Evolutionary conservation across 2,797 vertebrate genomes (phyloP), one percentile per base, ranked within the genome.

Genomic region (Podarcis siculus): DNA sequence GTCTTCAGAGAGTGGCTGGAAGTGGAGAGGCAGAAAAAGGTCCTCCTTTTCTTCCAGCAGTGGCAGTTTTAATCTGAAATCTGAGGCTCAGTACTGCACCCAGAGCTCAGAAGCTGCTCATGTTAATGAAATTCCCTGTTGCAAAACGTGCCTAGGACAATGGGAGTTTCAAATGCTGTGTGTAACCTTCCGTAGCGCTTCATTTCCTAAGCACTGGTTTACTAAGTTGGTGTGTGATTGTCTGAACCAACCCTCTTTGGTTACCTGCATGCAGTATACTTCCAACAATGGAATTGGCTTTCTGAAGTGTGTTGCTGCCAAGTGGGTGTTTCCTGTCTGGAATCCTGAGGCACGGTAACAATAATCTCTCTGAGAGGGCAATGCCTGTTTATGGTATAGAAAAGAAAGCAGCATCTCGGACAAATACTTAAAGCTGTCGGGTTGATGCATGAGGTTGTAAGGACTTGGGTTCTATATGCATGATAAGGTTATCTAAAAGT

Each of bases 371-470:
- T 83, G 67, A 49, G 9, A 55, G 42, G 30, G 5, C n/a, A 83
- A n/a, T 23, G 66, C 42, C 37, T 42, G 17, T 83, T n/a, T 71
- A 83, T 69, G 19, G 17, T 83, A 67, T 23, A 27, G 32, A 83
- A 17, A 19, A 7, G 66, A 69, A 71, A 21, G 4, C n/a, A 32
- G 4, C 49, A 55, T 72, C 9, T 72, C 32, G 67, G 15, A 67
- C 32, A 35, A 72, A n/a, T 81, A 5, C 79, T 67, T 82, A 82
- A 82, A 83, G 42, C 42, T 83, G 67, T 79, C 61, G 71, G n/a
- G 42, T 69, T 86, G 66, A 86, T 79, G 21, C n/a, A 86, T 37
- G 64, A 77, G 23, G 37, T 55, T 78, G 39, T 79, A 15, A 69
- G 76, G n/a, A 37, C 76, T 86, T 86, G 39, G 10, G 25, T 71